Conservation (phyloP, 2,797 vertebrate species). For the Dendrocincla tyrannina region DNA sequence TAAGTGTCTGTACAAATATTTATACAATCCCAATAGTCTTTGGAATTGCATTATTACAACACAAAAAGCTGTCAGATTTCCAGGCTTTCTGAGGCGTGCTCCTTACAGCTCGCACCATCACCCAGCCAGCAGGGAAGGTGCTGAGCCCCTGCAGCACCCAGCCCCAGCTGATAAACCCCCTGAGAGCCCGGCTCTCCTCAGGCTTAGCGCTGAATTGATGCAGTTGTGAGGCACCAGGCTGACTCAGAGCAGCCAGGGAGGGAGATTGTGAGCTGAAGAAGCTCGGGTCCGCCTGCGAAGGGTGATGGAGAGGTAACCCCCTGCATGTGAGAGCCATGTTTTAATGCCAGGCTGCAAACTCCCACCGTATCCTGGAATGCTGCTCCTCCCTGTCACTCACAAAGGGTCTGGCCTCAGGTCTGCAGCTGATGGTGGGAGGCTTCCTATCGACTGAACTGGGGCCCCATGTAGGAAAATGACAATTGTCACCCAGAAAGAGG, state of each 20-base stretch:
- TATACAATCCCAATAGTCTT: constrained; percentile 67
- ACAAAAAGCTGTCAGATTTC: constrained; percentile 58
- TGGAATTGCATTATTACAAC: constrained; percentile 62
- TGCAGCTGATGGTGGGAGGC: not conserved
- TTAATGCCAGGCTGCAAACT: not conserved
- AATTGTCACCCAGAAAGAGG: not conserved
- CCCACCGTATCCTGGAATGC: not conserved
- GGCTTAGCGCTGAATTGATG: not conserved
- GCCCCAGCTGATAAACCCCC: not conserved
- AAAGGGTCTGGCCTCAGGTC: not conserved
- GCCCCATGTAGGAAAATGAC: not conserved
- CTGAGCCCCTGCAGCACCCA: not conserved
- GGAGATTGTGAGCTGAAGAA: not conserved
- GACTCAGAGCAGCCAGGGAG: rapidly evolving
- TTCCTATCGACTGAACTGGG: rapidly evolving
- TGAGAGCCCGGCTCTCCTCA: not conserved
- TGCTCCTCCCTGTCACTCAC: not conserved
- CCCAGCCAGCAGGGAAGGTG: not conserved
- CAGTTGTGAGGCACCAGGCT: not conserved
- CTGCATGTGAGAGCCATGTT: rapidly evolving
- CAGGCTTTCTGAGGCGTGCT: not conserved
- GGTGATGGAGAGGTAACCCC: not conserved
- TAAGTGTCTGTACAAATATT: constrained; percentile 78
- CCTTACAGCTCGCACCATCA: not conserved
- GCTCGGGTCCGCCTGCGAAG: not conserved